A percentile compares a stretch with the other conserved stretches of the same genome.
Evolutionary conservation across 2,113 vertebrate genomes (phyloP).

Genomic region (Cavia aperea): DNA sequence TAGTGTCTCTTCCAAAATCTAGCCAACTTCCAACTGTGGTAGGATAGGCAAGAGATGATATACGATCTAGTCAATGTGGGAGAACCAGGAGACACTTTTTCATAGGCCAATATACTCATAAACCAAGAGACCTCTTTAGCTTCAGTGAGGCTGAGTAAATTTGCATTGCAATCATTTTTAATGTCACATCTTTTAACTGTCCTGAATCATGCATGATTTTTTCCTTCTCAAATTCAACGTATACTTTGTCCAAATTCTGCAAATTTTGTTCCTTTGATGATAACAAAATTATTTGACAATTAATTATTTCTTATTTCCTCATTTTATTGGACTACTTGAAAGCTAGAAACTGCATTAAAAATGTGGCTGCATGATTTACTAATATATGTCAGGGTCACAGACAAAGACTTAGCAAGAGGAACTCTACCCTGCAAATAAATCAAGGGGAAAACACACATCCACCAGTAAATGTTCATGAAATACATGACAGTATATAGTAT

Average conservation of each 20-base stretch:
- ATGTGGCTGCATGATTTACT: constrained; percentile 1
- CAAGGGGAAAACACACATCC: not conserved
- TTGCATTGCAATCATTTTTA: not conserved
- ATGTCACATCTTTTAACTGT: not conserved
- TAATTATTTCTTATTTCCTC: constrained; percentile 15
- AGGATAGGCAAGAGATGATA: constrained; percentile 35
- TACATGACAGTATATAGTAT: not conserved
- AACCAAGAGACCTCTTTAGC: not conserved
- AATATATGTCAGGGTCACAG: not conserved
- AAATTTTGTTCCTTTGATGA: not conserved
- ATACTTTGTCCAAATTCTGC: not conserved
- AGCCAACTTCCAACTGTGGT: constrained; percentile 69
- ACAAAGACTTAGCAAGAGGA: constrained; percentile 2
- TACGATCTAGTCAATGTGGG: not conserved
- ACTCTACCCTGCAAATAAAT: not conserved
- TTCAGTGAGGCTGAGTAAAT: not conserved
- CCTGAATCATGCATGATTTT: not conserved
- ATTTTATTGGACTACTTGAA: not conserved
- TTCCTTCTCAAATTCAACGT: not conserved
- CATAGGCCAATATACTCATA: not conserved
- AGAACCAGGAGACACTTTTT: constrained; percentile 35
- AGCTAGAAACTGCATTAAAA: not conserved
- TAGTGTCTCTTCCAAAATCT: constrained; percentile 57
- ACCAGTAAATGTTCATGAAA: not conserved
- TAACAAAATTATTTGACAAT: constrained; percentile 3